These are phyloP conservation scores for Lytechinus variegatus DNA, from an alignment of 35 echinoderm and acorn worm genomes.

Conservation along the genomic window DNA sequence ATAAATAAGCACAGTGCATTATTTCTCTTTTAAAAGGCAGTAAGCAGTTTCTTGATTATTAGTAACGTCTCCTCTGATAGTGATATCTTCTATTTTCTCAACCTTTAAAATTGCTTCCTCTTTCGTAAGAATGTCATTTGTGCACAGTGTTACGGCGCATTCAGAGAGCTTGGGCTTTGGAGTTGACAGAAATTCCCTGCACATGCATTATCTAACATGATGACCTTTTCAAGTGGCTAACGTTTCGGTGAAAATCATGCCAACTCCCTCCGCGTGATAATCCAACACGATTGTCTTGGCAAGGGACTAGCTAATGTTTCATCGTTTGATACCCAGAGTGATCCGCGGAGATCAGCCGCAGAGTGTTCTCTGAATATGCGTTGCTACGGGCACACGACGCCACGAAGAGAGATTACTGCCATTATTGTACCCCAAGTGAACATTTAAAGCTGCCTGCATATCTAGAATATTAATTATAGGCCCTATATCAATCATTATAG, in stretches of 20 bases:
- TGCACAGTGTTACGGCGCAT: background rate
- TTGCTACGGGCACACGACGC: background rate
- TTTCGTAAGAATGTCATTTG: background rate
- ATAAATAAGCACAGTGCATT: too few species aligned
- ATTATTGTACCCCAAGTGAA: too few species aligned
- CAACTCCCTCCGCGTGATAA: background rate
- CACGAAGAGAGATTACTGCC: background rate
- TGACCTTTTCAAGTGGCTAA: slow-evolving; percentile 2
- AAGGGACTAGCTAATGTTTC: background rate
- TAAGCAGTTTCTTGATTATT: background rate
- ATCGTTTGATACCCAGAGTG: background rate
- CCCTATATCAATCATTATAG: background rate
- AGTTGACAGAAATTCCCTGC: background rate
- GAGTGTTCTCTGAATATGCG: background rate
- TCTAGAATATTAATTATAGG: background rate
- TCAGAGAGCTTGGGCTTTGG: background rate
- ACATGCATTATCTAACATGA: background rate
- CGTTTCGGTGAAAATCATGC: background rate
- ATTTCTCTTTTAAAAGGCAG: too few species aligned
- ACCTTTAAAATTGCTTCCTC: background rate
- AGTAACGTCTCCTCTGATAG: background rate
- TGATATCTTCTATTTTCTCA: background rate
- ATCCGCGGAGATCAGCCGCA: background rate
- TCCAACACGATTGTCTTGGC: background rate
- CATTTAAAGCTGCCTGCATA: background rate